A percentile compares a stretch with the other conserved stretches of the same genome.
These are phyloP conservation scores for Macrosiphum euphorbiae DNA, from an alignment of 2,888 invertebrate genomes.

Conservation along the genomic window DNA sequence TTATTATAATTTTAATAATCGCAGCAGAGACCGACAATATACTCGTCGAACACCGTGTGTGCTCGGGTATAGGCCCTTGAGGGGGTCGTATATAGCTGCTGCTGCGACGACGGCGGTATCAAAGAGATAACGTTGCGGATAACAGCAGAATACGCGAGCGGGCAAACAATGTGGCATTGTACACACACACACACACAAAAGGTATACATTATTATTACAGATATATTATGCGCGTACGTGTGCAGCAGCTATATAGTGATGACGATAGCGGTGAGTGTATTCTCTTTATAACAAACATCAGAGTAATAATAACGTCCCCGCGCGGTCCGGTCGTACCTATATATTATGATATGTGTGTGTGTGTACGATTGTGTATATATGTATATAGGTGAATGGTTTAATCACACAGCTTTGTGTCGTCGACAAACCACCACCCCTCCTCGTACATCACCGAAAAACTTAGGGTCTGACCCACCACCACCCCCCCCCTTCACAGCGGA, in stretches of 20 bases:
- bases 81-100: neutral
- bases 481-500: neutral
- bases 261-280: neutral
- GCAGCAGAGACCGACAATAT: conserved; percentile 15
- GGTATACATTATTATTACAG: conserved; percentile 17
- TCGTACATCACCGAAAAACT: neutral
- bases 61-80: neutral
- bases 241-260: neutral
- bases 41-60: neutral
- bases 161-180: conserved; percentile 58
- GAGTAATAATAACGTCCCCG: conserved; percentile 33
- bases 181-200: neutral
- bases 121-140: conserved; percentile 60
- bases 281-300: conserved; percentile 35
- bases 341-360: neutral
- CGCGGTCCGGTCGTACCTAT: neutral
- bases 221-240: neutral
- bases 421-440: neutral
- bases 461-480: neutral
- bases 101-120: conserved; percentile 26
- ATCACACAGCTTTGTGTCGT: conserved; percentile 55
- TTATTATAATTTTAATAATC: neutral
- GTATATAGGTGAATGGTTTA: neutral
- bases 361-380: neutral
- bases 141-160: neutral